Conservation (phyloP, 2,113 vertebrate genomes). For the Meles meles region DNA sequence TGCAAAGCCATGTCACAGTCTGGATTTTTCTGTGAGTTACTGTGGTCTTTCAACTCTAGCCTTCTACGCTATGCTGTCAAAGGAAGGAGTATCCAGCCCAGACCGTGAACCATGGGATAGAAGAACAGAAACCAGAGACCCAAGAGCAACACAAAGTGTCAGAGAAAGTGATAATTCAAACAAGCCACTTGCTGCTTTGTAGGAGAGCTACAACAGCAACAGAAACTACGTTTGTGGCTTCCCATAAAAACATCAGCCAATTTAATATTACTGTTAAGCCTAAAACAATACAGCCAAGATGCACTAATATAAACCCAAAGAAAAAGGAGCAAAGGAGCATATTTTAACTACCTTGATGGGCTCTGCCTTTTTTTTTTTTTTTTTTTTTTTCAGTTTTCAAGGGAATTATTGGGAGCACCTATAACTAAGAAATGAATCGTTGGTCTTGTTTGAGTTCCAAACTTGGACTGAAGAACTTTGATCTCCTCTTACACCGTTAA, state of each 20-base stretch:
- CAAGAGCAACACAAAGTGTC: neutral
- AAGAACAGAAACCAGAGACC: neutral
- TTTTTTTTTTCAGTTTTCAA: neutral
- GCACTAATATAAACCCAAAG: neutral
- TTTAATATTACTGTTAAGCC: neutral
- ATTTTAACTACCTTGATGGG: neutral
- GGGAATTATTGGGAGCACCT: neutral
- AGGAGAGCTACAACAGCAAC: neutral
- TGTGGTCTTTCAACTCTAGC: neutral
- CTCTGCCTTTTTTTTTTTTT: neutral
- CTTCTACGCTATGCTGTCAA: neutral
- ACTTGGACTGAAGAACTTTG: neutral
- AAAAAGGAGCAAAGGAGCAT: neutral
- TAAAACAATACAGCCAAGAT: neutral
- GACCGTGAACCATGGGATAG: neutral
- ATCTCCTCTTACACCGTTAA: neutral
- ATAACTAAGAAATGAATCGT: neutral
- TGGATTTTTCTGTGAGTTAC: neutral
- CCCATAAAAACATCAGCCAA: neutral
- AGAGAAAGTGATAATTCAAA: neutral
- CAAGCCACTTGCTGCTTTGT: neutral
- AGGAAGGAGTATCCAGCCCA: neutral
- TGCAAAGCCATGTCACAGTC: neutral
- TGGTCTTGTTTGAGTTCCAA: neutral
- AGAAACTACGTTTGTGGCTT: neutral